phyloP scores from a whole-genome alignment of 2,797 vertebrate species.

The Potorous gilbertii region DNA sequence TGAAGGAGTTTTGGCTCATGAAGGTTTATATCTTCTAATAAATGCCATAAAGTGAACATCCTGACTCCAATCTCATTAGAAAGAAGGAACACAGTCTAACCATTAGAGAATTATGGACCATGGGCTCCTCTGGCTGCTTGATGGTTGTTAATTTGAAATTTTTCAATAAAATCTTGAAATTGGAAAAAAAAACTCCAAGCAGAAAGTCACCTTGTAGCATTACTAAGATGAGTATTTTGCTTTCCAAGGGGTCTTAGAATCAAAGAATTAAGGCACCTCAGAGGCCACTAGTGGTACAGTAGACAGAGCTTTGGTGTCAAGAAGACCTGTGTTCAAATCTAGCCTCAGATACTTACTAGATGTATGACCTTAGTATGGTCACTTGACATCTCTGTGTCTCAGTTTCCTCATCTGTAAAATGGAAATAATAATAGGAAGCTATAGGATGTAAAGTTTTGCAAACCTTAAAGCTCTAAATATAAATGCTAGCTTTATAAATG shows the following conservation, averaged over 20 bases:
- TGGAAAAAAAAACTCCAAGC: not conserved
- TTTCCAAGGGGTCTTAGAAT: conserved; percentile 2
- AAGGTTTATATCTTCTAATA: conserved; percentile 75
- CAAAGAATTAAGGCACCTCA: conserved; percentile 6
- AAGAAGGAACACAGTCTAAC: conserved; percentile 54
- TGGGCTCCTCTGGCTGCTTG: conserved; percentile 26
- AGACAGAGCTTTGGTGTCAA: not conserved
- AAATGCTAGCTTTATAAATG: not conserved
- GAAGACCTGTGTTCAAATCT: not conserved
- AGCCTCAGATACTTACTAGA: not conserved
- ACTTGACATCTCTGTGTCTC: not conserved
- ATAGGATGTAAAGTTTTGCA: not conserved
- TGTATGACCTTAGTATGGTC: not conserved
- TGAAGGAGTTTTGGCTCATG: conserved; percentile 65
- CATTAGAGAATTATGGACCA: conserved; percentile 10
- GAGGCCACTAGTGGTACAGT: not conserved
- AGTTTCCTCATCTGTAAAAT: not conserved
- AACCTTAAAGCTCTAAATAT: not conserved
- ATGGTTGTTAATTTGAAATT: not conserved
- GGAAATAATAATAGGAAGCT: not conserved
- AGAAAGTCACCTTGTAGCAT: conserved; percentile 9
- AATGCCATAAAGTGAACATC: conserved; percentile 64
- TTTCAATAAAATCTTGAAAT: conserved; percentile 15
- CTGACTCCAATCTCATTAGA: conserved; percentile 62
- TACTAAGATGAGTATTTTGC: not conserved